Percentiles rank a stretch among this genome's conserved stretches.
Conservation (phyloP, 2,888 invertebrate species). For the Cyrtodaria siliqua region DNA sequence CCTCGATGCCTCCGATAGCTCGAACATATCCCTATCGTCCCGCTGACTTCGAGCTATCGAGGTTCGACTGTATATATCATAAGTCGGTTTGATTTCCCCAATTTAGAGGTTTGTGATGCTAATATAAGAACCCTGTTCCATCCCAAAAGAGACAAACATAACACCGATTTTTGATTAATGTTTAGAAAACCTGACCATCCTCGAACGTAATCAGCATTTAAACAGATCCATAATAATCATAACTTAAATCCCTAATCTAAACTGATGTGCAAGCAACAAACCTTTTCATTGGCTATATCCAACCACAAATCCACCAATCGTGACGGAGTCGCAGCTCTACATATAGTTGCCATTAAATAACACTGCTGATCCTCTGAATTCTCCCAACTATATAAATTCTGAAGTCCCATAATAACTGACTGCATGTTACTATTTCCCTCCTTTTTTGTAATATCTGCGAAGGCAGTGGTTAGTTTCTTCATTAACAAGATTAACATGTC, state of each 20-base stretch:
- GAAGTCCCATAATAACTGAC: constrained; percentile 51
- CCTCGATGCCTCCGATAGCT: too few relatives aligned
- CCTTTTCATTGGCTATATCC: constrained; percentile 74
- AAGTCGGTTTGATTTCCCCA: too few relatives aligned
- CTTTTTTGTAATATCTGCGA: constrained; percentile 64
- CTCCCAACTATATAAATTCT: constrained; percentile 39
- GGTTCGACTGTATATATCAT: too few relatives aligned
- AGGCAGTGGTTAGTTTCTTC: constrained; percentile 60
- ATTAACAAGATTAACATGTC: constrained; percentile 55
- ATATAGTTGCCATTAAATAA: constrained; percentile 52
- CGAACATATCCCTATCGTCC: too few relatives aligned
- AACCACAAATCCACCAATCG: constrained; percentile 69
- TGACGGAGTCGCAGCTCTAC: constrained; percentile 65
- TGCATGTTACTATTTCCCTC: constrained; percentile 54
- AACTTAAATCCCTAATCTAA: background rate
- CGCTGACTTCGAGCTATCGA: too few relatives aligned
- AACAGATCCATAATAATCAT: too few relatives aligned
- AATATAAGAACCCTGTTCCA: too few relatives aligned
- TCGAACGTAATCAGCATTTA: too few relatives aligned
- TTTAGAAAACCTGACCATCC: too few relatives aligned
- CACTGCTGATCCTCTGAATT: background rate
- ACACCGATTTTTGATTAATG: too few relatives aligned
- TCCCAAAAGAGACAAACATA: too few relatives aligned
- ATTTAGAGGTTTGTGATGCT: too few relatives aligned
- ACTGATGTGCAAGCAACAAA: constrained; percentile 34